Evolutionary conservation across 2,113 vertebrate genomes (phyloP).

Genomic region (Dryoscopus gambensis): DNA sequence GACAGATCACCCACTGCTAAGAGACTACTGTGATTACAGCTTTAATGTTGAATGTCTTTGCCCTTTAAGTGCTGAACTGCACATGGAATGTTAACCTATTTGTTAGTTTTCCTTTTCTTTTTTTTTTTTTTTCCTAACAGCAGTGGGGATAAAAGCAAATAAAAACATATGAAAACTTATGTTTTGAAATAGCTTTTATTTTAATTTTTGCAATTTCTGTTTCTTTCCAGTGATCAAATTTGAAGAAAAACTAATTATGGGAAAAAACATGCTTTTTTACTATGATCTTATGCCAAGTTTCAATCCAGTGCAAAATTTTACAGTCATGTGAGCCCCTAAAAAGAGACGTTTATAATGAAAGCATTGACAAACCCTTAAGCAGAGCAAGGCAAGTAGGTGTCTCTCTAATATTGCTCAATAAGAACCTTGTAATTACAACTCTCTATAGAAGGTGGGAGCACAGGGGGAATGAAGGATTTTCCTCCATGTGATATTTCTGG

Average conservation of each 20-base stretch:
- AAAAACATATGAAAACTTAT: neutral
- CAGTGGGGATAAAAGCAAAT: neutral
- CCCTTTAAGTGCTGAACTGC: neutral
- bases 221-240: neutral
- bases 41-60: neutral
- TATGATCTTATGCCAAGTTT: conserved; percentile 30
- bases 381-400: conserved; percentile 3
- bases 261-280: neutral
- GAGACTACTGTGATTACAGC: neutral
- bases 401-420: conserved; percentile 18
- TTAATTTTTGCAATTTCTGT: neutral
- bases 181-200: neutral
- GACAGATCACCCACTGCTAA: conserved; percentile 24
- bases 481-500: conserved; percentile 37
- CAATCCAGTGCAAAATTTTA: conserved; percentile 11
- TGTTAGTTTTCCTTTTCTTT: neutral
- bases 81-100: neutral
- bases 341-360: conserved; percentile 31
- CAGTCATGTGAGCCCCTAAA: neutral
- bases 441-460: neutral
- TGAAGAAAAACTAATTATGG: conserved; percentile 26
- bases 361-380: conserved; percentile 23
- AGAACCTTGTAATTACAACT: conserved; percentile 9
- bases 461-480: neutral
- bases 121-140: too few relatives aligned